Evolutionary conservation across 2,113 vertebrate genomes (phyloP).

Genomic region (Patagioenas fasciata): DNA sequence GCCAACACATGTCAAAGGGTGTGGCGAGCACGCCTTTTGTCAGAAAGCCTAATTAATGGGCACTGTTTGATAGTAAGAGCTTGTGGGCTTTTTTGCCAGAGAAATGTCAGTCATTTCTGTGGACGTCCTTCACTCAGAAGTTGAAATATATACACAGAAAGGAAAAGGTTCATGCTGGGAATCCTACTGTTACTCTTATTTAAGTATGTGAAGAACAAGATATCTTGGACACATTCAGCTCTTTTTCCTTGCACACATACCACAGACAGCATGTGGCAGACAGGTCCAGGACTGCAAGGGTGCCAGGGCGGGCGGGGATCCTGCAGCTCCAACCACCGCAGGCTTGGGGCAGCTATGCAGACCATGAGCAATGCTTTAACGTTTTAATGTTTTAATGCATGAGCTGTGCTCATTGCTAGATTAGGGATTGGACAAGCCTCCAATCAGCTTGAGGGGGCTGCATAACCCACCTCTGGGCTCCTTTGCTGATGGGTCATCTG

Average conservation of each 20-base stretch:
- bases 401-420: rapidly evolving
- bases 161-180: conserved; percentile 4
- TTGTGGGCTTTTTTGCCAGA: neutral
- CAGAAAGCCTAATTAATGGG: neutral
- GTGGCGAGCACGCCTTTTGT: neutral
- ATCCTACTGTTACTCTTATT: neutral
- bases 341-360: neutral
- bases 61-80: neutral
- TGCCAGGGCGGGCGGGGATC: neutral
- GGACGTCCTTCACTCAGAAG: neutral
- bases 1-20: neutral
- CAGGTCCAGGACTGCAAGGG: neutral
- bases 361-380: neutral
- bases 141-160: neutral
- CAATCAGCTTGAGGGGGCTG: neutral
- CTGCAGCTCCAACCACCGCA: neutral
- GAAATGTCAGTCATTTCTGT: neutral
- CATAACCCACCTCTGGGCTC: neutral
- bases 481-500: neutral
- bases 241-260: neutral
- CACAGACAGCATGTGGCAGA: neutral
- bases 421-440: neutral
- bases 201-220: neutral
- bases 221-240: neutral
- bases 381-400: neutral